Percentiles rank a stretch among this genome's conserved stretches.
Evolutionary conservation across 2,113 vertebrate species (phyloP).

Genomic region (Apteryx mantelli): DNA sequence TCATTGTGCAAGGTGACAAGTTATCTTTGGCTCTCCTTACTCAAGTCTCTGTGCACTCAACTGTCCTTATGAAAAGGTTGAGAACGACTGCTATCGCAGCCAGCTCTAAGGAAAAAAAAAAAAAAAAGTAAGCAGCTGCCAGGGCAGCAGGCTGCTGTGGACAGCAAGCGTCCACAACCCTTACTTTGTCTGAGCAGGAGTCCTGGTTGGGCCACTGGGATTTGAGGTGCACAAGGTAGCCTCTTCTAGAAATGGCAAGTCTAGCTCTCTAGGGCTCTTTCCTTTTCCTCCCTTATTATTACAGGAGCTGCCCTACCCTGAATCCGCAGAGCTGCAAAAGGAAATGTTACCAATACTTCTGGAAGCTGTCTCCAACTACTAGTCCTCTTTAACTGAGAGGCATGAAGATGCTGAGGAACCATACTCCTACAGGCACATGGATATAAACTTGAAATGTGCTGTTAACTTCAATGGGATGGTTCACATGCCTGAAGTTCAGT

Average conservation of each 20-base stretch:
- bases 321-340: neutral
- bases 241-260: neutral
- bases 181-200: neutral
- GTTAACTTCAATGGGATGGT: neutral
- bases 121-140: neutral
- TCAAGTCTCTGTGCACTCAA: neutral
- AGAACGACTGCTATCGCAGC: accelerated
- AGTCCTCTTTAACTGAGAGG: neutral
- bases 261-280: neutral
- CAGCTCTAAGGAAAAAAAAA: neutral
- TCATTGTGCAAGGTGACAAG: neutral
- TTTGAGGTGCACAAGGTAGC: neutral
- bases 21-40: neutral
- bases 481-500: neutral
- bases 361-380: constrained; percentile 6
- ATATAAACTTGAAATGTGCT: neutral
- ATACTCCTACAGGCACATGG: neutral
- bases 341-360: neutral
- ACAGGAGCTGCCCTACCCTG: neutral
- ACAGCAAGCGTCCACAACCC: neutral
- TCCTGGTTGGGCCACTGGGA: neutral
- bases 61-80: neutral
- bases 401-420: neutral
- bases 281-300: neutral
- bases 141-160: neutral